Evolutionary conservation across 2,113 vertebrate genomes (phyloP), one percentile per base, ranked within the genome.

Genomic region (Lutjanus erythropterus): DNA sequence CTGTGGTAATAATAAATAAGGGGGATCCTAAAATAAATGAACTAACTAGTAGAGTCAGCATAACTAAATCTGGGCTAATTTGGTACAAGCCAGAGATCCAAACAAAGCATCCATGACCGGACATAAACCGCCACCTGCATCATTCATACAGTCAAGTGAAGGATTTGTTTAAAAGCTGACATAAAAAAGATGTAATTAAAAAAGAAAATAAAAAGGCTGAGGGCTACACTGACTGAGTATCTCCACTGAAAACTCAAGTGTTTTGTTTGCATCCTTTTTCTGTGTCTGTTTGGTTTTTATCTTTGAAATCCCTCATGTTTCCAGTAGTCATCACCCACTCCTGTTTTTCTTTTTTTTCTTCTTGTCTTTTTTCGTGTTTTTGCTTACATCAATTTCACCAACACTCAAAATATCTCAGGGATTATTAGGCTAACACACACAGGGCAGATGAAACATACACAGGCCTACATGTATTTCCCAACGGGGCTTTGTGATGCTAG

Each of bases 311-410:
- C 50, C 41, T 7, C 3, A 19, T 52, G 29, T 72, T 75, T 72
- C 61, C 59, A 55, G 14, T 6, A 44, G 56, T 39, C 21, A 62
- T 80, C 66, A 68, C 50, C 41, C 56, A 44, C 44, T 75, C 39
- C 23, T 50, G 11, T 31, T 77, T 33, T 27, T 8, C 18, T 21
- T 29, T 19, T 25, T 5, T 9, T 37, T 10, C 27, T 12, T 39
- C 39, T 18, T n/a, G 49, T 21, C n/a, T n/a, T n/a, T n/a, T n/a
- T n/a, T n/a, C n/a, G n/a, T n/a, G n/a, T 25, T 25, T 39, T 49
- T 73, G 29, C 37, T 53, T 60, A 62, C 64, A 74, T 55, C 76
- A 69, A 42, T 78, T 82, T 70, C 49, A 71, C 25, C 37, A 68
- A 35, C 35, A 41, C 72, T 77, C 33, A 23, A 37, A 71, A 55